phyloP scores from a whole-genome alignment of 2,797 vertebrate genomes.

The Lepus oiostolus region DNA sequence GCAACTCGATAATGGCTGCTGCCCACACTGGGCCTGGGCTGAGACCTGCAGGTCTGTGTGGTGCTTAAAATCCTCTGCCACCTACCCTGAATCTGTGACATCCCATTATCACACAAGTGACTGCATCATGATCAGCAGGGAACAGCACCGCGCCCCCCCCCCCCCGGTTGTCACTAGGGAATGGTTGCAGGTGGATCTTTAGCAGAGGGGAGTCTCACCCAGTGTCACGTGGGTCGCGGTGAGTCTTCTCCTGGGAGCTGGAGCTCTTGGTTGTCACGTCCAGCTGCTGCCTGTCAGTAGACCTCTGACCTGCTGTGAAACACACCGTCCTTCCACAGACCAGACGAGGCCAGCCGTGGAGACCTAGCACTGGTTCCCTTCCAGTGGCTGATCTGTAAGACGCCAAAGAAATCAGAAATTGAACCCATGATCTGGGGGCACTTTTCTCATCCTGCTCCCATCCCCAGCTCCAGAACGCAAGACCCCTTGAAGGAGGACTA shows the following conservation, averaged over 20 bases:
- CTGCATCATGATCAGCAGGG: neutral
- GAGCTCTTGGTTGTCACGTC: neutral
- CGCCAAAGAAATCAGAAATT: neutral
- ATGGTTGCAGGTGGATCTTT: neutral
- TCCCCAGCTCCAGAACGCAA: neutral
- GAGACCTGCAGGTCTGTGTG: too few species aligned
- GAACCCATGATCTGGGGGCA: neutral
- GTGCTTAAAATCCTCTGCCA: neutral
- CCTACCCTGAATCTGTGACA: neutral
- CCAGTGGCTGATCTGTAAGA: neutral
- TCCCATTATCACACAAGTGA: neutral
- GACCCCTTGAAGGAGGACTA: neutral
- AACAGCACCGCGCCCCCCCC: neutral
- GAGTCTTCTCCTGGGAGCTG: neutral
- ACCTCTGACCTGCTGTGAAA: neutral
- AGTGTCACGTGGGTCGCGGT: neutral
- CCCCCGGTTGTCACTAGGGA: neutral
- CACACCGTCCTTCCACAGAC: neutral
- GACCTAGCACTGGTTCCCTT: neutral
- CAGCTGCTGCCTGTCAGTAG: neutral
- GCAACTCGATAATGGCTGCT: too few species aligned
- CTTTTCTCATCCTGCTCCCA: neutral
- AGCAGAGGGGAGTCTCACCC: neutral
- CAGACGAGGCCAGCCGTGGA: neutral
- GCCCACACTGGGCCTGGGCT: neutral